These are phyloP conservation scores for Hemistola chrysoprasaria DNA, from an alignment of 2,888 invertebrate species.

Conservation along the genomic window DNA sequence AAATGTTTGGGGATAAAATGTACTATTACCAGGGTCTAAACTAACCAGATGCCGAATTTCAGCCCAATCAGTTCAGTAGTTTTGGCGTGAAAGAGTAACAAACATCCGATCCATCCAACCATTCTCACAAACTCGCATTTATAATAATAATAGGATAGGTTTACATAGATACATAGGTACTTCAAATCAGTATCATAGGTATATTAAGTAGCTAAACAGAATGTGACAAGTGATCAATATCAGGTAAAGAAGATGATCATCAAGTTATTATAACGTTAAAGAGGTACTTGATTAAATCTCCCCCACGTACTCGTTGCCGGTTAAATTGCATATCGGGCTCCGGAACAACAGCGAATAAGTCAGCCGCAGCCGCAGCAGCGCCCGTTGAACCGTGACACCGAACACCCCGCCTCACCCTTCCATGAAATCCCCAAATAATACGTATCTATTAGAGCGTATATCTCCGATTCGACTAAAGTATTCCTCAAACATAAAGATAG, in stretches of 20 bases:
- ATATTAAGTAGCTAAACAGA: too few relatives aligned
- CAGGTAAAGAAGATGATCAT: neutral
- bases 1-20: too few relatives aligned
- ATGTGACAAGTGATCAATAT: too few relatives aligned
- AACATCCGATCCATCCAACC: too few relatives aligned
- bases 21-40: too few relatives aligned
- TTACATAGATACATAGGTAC: too few relatives aligned
- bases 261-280: constrained; percentile 14
- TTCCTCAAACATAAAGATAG: constrained; percentile 80
- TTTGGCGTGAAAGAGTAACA: too few relatives aligned
- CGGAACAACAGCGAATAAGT: constrained; percentile 53
- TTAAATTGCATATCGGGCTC: constrained; percentile 56
- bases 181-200: too few relatives aligned
- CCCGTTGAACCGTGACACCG: constrained; percentile 49
- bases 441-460: constrained; percentile 79
- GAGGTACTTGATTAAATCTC: constrained; percentile 26
- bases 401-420: constrained; percentile 53
- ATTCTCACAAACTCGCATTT: too few relatives aligned
- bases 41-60: too few relatives aligned
- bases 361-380: constrained; percentile 49
- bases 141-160: too few relatives aligned
- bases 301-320: constrained; percentile 26
- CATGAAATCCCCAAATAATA: constrained; percentile 73
- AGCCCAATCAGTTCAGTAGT: too few relatives aligned
- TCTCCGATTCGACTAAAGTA: constrained; percentile 78